Evolutionary conservation across 2,888 invertebrate genomes (phyloP).

Genomic region (Rutpela maculata): DNA sequence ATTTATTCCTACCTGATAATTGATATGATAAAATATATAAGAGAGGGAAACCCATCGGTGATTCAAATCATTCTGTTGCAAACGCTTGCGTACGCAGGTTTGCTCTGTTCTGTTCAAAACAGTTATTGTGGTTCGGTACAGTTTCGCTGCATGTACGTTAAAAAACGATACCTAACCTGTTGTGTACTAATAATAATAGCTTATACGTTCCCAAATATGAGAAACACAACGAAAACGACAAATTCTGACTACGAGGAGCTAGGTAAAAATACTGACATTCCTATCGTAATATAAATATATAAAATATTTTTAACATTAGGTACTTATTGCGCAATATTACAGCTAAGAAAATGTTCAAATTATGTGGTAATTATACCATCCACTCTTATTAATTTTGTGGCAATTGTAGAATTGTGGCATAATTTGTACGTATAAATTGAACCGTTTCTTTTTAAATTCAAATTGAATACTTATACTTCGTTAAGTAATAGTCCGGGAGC

Average conservation of each 20-base stretch:
- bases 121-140: not conserved
- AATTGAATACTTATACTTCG: too few relatives aligned
- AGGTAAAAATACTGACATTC: not conserved
- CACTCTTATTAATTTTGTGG: too few relatives aligned
- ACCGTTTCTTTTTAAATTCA: too few relatives aligned
- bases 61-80: not conserved
- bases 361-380: too few relatives aligned
- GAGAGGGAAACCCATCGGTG: not conserved
- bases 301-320: not conserved
- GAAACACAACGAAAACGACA: not conserved
- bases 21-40: too few relatives aligned
- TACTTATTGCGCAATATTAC: not conserved
- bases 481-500: too few relatives aligned
- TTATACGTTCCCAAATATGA: not conserved
- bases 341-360: not conserved
- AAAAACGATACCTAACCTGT: too few relatives aligned
- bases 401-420: too few relatives aligned
- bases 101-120: not conserved
- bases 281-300: not conserved
- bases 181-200: not conserved
- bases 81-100: not conserved
- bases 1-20: too few relatives aligned
- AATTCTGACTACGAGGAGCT: not conserved
- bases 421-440: too few relatives aligned
- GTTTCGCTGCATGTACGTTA: not conserved